These are phyloP conservation scores for Brachypteracias leptosomus DNA, from an alignment of 2,113 vertebrate species.

Conservation along the genomic window DNA sequence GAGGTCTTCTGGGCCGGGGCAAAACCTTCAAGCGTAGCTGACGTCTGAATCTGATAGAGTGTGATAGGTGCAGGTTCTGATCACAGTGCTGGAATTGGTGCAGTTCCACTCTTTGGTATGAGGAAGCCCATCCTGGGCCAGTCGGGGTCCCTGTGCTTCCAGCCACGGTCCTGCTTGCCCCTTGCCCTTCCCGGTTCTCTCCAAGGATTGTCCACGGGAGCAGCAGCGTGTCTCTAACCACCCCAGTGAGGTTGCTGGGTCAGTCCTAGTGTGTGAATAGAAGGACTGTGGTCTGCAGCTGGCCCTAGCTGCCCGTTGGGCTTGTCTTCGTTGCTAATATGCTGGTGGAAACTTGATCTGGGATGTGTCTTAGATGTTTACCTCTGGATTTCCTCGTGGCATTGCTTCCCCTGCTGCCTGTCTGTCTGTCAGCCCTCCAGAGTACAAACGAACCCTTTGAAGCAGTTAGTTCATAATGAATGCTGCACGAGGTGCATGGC, in stretches of 20 bases:
- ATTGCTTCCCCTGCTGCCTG: neutral
- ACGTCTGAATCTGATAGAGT: neutral
- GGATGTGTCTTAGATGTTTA: fast-evolving
- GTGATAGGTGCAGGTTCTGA: neutral
- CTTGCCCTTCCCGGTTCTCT: no score
- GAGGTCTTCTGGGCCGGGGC: neutral
- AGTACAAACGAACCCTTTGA: neutral
- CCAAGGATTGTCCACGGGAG: neutral
- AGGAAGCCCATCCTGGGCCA: neutral
- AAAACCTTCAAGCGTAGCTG: neutral
- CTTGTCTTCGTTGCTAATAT: neutral
- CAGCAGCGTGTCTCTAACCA: fast-evolving
- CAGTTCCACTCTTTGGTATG: fast-evolving
- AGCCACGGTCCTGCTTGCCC: neutral
- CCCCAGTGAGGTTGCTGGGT: neutral
- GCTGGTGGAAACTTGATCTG: neutral
- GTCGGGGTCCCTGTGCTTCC: neutral
- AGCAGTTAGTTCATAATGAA: neutral
- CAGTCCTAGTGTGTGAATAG: fast-evolving
- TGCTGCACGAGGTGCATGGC: fast-evolving
- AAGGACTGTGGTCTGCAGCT: neutral
- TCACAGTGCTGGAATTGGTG: neutral
- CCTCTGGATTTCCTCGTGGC: neutral
- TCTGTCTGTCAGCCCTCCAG: neutral
- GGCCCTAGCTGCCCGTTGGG: fast-evolving